Base-by-base conservation (phyloP, 1,140 invertebrate species). In the Campoletis sonorensis region DNA sequence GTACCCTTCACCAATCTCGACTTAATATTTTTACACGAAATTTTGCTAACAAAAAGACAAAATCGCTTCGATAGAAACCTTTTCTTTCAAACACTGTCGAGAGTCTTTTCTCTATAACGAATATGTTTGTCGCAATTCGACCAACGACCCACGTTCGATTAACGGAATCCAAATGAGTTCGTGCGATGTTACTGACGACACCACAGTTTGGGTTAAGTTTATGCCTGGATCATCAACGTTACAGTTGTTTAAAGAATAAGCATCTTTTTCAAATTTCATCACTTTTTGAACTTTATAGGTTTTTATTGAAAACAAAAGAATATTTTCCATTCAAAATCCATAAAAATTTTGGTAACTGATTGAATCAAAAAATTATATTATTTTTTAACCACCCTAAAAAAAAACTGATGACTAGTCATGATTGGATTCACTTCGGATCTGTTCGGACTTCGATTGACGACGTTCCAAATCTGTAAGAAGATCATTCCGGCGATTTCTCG, bases 21-120 rank as follows among this genome's bases (percentile, higher is more conserved):
- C 79, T 64, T 73, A 78, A 84, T 84, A 84, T 81, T 86, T 85
- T 84, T 85, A 85, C 84, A 85, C 78, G 30, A 78, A 79, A 40
- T 78, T 77, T 37, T 70, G 71, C 72, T 81, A 67, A 45, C 27
- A 23, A 78, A 30, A 64, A 33, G n/a, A 70, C 15, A 33, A 64
- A 64, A 64, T 2, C 23, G 26, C 61, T 13, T 21, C 61, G 61
- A 5, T 64, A 23, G 21, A 64, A 8, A 21, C 23, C 23, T n/a
- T 26, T 64, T 64, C 26, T 64, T n/a, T 64, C 61, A 64, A 27
- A 23, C 23, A 8, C 23, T n/a, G n/a, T n/a, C n/a, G n/a, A n/a
- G 23, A 64, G 18, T 64, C 23, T 27, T 27, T 23, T 26, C n/a
- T 1, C 51, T 64, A 4, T 64, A 8, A 26, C 61, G 61, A 64